A percentile compares a stretch with the other conserved stretches of the same genome.
phyloP scores from a whole-genome alignment of 2,797 vertebrate species.

The Semotilus atromaculatus region DNA sequence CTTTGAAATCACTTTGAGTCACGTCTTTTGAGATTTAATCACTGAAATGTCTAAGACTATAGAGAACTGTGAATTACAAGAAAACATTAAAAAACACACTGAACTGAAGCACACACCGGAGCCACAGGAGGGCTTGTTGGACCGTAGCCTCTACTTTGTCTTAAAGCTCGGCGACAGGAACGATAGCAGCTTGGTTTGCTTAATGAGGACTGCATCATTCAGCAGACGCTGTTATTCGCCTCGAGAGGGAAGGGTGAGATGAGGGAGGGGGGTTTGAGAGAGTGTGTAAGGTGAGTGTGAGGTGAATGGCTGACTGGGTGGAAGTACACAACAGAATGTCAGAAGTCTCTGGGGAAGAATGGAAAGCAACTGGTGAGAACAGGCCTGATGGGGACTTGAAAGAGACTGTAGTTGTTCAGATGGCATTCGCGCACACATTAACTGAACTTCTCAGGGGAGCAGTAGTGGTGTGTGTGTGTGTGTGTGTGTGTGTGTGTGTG shows the following conservation, averaged over 20 bases:
- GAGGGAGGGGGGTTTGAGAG: conserved; percentile 9
- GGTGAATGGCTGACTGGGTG: conserved; percentile 34
- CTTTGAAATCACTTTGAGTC: conserved; percentile 22
- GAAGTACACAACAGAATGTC: neutral
- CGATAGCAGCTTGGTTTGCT: conserved; percentile 7
- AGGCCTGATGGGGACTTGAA: neutral
- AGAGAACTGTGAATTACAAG: neutral
- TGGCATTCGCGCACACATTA: conserved; percentile 32
- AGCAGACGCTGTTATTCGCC: neutral
- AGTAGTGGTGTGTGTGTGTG: neutral
- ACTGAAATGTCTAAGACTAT: neutral
- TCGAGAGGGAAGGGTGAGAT: neutral
- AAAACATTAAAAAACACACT: conserved; percentile 17
- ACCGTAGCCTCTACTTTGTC: conserved; percentile 11
- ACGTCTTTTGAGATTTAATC: conserved; percentile 8
- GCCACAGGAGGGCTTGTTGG: conserved; percentile 3
- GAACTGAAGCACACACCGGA: neutral
- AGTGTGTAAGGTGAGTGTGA: conserved; percentile 11
- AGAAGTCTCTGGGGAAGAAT: conserved; percentile 13
- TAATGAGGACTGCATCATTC: conserved; percentile 19
- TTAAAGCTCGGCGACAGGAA: conserved; percentile 28
- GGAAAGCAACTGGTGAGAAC: conserved; percentile 29
- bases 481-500: conserved; percentile 41
- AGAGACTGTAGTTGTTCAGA: conserved; percentile 21
- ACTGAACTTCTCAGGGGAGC: conserved; percentile 42